Conservation (phyloP, 35 echinoderm and acorn worm genomes). For the Eucidaris tribuloides region DNA sequence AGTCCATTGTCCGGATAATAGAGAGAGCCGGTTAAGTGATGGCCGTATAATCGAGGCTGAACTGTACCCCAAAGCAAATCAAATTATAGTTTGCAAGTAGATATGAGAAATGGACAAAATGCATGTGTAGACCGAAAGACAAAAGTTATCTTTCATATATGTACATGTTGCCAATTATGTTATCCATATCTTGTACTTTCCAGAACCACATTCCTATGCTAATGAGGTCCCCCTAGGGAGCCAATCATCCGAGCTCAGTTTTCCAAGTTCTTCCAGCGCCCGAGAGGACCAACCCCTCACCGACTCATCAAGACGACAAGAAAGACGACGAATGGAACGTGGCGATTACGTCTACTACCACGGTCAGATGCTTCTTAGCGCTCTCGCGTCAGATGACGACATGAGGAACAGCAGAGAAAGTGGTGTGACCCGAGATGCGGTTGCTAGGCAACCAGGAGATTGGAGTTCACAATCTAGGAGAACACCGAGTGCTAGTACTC, state of each 20-base stretch:
- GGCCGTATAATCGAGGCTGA: too few species aligned
- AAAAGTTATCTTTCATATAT: too few species aligned
- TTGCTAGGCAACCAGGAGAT: neutral
- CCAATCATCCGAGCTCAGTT: constrained; percentile 8
- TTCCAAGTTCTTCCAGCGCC: constrained; percentile 7
- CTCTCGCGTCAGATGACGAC: neutral
- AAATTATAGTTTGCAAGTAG: too few species aligned
- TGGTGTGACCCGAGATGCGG: neutral
- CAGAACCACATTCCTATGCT: too few species aligned
- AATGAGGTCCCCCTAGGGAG: too few species aligned
- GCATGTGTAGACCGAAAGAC: too few species aligned
- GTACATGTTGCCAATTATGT: too few species aligned
- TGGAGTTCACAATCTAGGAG: neutral
- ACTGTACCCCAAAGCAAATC: too few species aligned
- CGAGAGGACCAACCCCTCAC: constrained; percentile 18
- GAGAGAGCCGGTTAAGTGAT: too few species aligned
- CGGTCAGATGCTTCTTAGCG: constrained; percentile 69
- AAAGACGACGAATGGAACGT: constrained; percentile 18
- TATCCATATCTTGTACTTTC: too few species aligned
- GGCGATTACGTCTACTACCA: constrained; percentile 94
- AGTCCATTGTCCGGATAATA: too few species aligned
- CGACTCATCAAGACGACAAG: neutral
- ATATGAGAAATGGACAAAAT: too few species aligned
- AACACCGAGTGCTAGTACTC: neutral
- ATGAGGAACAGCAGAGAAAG: neutral